A percentile compares a stretch with the other conserved stretches of the same genome.
Conservation (phyloP, 2,888 invertebrate species). For the Mythimna impura region DNA sequence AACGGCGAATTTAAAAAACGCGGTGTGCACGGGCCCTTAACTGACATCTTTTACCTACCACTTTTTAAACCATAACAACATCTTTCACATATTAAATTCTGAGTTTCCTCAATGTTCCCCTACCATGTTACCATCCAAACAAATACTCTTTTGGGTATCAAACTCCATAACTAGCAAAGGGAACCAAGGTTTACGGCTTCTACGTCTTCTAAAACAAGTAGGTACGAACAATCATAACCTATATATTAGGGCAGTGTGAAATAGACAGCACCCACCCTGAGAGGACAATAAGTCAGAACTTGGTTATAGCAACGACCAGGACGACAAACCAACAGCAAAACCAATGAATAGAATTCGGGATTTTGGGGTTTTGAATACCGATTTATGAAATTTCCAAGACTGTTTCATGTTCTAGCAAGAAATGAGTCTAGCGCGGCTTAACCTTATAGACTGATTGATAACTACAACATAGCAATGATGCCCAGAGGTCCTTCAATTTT, state of each 20-base stretch:
- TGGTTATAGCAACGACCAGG: neutral
- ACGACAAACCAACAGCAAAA: neutral
- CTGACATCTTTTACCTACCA: neutral
- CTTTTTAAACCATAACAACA: neutral
- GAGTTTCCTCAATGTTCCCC: neutral
- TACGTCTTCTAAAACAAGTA: neutral
- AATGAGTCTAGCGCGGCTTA: neutral
- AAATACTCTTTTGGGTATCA: neutral
- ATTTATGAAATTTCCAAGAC: neutral
- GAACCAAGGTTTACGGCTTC: neutral
- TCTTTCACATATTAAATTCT: neutral
- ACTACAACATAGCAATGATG: neutral
- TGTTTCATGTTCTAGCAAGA: neutral
- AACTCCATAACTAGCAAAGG: neutral
- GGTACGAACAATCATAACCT: slow-evolving; percentile 8
- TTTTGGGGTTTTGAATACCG: neutral
- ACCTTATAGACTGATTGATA: slow-evolving; percentile 11
- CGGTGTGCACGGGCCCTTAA: no score
- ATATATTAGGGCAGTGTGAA: neutral
- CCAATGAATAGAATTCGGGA: neutral
- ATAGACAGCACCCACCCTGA: neutral
- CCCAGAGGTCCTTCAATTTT: slow-evolving; percentile 1
- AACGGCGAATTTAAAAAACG: no score
- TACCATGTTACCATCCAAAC: neutral
- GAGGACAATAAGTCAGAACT: neutral